A percentile compares a stretch with the other conserved stretches of the same genome.
phyloP scores from a whole-genome alignment of 2,888 invertebrate genomes.

The Hololepta plana region DNA sequence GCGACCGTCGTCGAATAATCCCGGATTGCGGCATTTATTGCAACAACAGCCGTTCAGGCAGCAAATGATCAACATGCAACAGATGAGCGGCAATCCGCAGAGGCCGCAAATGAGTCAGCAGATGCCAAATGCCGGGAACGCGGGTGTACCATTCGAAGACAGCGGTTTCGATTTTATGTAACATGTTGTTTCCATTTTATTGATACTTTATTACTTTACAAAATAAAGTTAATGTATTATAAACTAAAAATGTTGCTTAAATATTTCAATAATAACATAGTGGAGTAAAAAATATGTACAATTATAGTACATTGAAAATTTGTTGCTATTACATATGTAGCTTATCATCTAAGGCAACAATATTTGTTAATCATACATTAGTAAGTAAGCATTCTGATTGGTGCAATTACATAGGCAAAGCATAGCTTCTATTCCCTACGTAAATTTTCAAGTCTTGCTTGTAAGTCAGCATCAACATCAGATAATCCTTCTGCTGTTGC shows the following conservation, averaged over 20 bases:
- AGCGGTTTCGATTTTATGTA: slow-evolving; percentile 17
- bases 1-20: slow-evolving; percentile 53
- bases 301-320: too few relatives aligned
- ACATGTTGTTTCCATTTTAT: too few relatives aligned
- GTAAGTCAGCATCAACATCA: slow-evolving; percentile 53
- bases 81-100: slow-evolving; percentile 30
- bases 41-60: slow-evolving; percentile 46
- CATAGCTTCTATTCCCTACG: slow-evolving; percentile 79
- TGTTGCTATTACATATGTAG: too few relatives aligned
- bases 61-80: slow-evolving; percentile 36
- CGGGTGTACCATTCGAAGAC: slow-evolving; percentile 33
- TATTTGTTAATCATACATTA: too few relatives aligned
- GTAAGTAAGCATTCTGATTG: too few relatives aligned
- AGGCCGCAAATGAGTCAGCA: slow-evolving; percentile 27
- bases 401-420: too few relatives aligned
- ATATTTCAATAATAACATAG: too few relatives aligned
- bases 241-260: too few relatives aligned
- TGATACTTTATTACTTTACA: too few relatives aligned
- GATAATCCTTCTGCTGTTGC: slow-evolving; percentile 22
- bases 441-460: slow-evolving; percentile 89
- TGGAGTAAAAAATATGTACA: too few relatives aligned
- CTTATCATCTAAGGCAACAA: too few relatives aligned
- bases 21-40: slow-evolving; percentile 59
- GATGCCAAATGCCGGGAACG: slow-evolving; percentile 23
- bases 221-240: too few relatives aligned